Evolutionary conservation across 2,797 vertebrate species (phyloP).

Genomic region (Ptychobarbus kaznakovi): DNA sequence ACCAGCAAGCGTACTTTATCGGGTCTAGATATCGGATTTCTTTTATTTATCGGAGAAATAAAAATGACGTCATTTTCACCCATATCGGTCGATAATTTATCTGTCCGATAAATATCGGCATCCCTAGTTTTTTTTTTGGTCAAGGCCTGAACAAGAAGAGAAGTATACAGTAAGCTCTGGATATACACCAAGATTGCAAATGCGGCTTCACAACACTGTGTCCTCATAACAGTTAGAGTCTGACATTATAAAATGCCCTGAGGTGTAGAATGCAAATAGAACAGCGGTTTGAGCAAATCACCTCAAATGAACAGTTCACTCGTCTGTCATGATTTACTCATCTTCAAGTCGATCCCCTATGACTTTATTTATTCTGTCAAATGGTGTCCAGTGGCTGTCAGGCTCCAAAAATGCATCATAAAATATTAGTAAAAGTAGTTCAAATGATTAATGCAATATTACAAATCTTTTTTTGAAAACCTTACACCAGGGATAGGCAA

Average conservation of each 20-base stretch:
- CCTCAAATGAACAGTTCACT: slow-evolving; percentile 30
- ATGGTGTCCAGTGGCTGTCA: slow-evolving; percentile 8
- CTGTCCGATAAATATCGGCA: too few species aligned
- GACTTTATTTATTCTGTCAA: not conserved
- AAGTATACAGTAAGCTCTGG: not conserved
- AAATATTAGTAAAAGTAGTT: not conserved
- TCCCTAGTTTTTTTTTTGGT: not conserved
- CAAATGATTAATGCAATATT: not conserved
- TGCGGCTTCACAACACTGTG: not conserved
- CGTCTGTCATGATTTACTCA: slow-evolving; percentile 8
- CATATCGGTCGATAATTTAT: too few species aligned
- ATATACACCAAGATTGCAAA: slow-evolving; percentile 1
- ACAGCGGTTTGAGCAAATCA: slow-evolving; percentile 20
- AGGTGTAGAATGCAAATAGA: slow-evolving; percentile 23
- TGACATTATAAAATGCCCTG: slow-evolving; percentile 35
- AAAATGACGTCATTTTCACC: too few species aligned
- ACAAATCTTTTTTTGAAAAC: not conserved
- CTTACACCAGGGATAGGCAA: too few species aligned
- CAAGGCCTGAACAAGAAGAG: not conserved
- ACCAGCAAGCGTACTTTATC: too few species aligned
- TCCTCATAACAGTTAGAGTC: not conserved
- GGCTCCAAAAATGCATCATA: not conserved
- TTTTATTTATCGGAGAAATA: too few species aligned
- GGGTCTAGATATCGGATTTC: too few species aligned
- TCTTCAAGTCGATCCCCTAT: not conserved